Conservation (phyloP, 2,888 invertebrate genomes). For the Clostera curtula region DNA sequence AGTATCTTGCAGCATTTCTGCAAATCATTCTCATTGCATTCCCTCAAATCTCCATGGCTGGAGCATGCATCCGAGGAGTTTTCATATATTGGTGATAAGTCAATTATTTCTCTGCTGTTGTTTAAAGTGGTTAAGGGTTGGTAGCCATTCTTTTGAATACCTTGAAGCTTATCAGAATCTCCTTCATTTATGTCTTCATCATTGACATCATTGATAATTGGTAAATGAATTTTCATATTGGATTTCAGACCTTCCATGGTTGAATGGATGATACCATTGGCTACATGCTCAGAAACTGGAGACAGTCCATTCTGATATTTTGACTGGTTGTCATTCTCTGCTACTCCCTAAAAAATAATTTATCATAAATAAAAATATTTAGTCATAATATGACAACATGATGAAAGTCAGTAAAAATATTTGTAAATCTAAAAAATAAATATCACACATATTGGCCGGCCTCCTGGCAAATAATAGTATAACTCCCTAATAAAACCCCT, state of each 20-base stretch:
- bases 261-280: conserved; percentile 59
- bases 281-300: conserved; percentile 60
- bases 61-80: conserved; percentile 70
- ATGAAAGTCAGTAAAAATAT: too few species aligned
- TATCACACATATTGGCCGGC: too few species aligned
- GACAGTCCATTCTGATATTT: conserved; percentile 62
- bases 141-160: conserved; percentile 54
- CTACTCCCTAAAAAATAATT: conserved; percentile 43
- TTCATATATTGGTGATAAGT: conserved; percentile 68
- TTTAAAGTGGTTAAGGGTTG: conserved; percentile 48
- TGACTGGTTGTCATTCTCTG: conserved; percentile 57
- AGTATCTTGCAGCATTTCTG: conserved; percentile 49
- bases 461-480: too few species aligned
- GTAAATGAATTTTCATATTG: conserved; percentile 64
- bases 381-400: too few species aligned
- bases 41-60: conserved; percentile 61
- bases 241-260: conserved; percentile 66
- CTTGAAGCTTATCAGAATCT: conserved; percentile 26
- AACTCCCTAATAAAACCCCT: too few species aligned
- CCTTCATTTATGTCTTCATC: conserved; percentile 63
- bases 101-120: conserved; percentile 61
- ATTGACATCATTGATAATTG: conserved; percentile 64
- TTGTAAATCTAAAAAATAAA: too few species aligned
- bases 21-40: conserved; percentile 47
- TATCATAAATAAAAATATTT: too few species aligned